Evolutionary conservation across 2,797 vertebrate genomes (phyloP).

Genomic region (Gila robusta): DNA sequence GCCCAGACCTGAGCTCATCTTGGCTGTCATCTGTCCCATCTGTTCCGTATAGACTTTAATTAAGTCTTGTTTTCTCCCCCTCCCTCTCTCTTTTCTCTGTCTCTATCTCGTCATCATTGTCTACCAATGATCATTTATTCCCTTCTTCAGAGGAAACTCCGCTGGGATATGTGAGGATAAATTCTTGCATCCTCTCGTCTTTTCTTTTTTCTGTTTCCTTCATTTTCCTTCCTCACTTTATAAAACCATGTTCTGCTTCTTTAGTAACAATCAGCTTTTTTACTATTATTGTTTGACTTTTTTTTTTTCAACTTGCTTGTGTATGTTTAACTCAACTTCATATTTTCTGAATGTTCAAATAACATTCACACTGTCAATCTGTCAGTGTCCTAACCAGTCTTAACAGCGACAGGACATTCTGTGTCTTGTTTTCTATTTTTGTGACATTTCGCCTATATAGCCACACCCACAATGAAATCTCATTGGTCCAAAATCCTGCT

Average conservation of each 20-base stretch:
- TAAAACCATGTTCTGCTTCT: constrained; percentile 7
- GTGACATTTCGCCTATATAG: neutral
- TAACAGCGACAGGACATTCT: neutral
- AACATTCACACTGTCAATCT: neutral
- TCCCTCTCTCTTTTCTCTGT: constrained; percentile 36
- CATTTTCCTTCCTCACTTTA: constrained; percentile 24
- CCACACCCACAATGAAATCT: neutral
- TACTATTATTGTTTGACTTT: neutral
- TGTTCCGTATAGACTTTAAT: constrained; percentile 62
- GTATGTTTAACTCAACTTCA: neutral
- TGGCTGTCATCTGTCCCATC: constrained; percentile 29
- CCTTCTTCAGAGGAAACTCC: constrained; percentile 84
- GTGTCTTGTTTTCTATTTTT: neutral
- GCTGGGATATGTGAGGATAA: constrained; percentile 87
- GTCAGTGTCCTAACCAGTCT: constrained; percentile 8
- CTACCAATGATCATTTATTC: constrained; percentile 69
- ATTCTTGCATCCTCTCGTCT: constrained; percentile 66
- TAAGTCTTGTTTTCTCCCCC: constrained; percentile 60
- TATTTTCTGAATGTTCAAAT: neutral
- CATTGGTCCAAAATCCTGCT: neutral
- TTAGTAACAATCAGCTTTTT: constrained; percentile 22
- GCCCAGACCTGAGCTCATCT: constrained; percentile 26
- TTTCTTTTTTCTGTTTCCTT: constrained; percentile 37
- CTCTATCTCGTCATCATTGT: constrained; percentile 59
- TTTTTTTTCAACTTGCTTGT: neutral